phyloP scores from a whole-genome alignment of 2,888 invertebrate genomes.

The Abrostola tripartita region DNA sequence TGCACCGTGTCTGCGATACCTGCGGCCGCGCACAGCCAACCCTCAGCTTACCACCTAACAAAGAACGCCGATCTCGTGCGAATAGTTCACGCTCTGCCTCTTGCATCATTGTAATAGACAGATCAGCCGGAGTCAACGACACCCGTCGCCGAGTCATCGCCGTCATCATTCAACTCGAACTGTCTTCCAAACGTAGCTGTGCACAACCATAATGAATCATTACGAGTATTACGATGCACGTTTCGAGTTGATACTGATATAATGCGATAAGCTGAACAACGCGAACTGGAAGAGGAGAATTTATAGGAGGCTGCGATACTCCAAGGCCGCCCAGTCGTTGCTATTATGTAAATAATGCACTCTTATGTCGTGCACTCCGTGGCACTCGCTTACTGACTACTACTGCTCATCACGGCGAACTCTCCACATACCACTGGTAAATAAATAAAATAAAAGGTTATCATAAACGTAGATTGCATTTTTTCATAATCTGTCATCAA shows the following conservation, averaged over 20 bases:
- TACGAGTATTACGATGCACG: conserved; percentile 55
- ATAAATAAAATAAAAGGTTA: too few species aligned
- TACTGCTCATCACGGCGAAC: conserved; percentile 41
- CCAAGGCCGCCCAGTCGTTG: conserved; percentile 80
- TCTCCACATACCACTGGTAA: conserved; percentile 39
- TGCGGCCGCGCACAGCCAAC: background rate
- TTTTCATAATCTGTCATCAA: conserved; percentile 2
- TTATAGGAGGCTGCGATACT: conserved; percentile 63
- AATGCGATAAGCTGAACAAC: conserved; percentile 58
- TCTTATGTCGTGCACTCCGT: conserved; percentile 60
- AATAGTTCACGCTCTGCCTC: conserved; percentile 78
- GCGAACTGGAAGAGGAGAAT: conserved; percentile 58
- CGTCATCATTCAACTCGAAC: conserved; percentile 72
- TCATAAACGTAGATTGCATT: conserved; percentile 24
- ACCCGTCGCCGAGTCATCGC: conserved; percentile 73
- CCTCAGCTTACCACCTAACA: conserved; percentile 43
- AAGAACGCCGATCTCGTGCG: conserved; percentile 69
- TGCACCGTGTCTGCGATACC: conserved; percentile 8
- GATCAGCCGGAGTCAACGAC: conserved; percentile 79
- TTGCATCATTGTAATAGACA: conserved; percentile 76
- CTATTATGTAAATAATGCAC: conserved; percentile 82
- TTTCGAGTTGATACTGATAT: conserved; percentile 55
- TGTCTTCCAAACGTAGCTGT: conserved; percentile 51
- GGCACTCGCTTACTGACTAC: conserved; percentile 45
- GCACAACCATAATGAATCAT: conserved; percentile 59